Base-by-base conservation (phyloP, 2,797 vertebrate genomes). In the Heliangelus exortis region DNA sequence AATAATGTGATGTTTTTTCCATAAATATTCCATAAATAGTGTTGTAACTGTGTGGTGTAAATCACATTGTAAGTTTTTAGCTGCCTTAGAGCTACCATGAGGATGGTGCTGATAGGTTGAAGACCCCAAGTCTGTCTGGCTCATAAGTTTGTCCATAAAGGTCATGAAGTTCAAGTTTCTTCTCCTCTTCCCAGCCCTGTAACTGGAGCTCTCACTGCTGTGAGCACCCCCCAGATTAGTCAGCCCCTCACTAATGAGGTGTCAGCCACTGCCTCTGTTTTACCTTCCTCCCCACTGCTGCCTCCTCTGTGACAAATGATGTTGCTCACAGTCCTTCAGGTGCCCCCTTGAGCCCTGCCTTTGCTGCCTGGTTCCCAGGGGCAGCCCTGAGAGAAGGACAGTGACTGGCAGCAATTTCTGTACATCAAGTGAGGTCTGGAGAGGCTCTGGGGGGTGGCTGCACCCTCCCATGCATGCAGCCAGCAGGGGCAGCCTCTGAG, bases 121-220 rank as follows among this genome's bases (percentile, higher is more conserved):
- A 68, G n/a, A 36, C 21, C 62, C 62, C n/a, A 28, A 8, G 36
- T 48, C 2, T 2, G 13, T 48, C 43, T n/a, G 31, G 9, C 36
- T 69, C 20, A 12, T 25, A 21, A 20, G 4, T 11, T 50, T n/a
- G 15, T 9, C 31, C 43, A 18, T 28, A 7, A 47, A 69, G 33
- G 54, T 67, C 45, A 36, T 23, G 6, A 45, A 43, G 53, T 84
- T 95, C 78, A 87, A 25, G 84, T 77, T 96, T 93, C 71, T 93
- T 55, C 23, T 75, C 0, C 16, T 65, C 26, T 65, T 55, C 45
- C 33, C 28, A 8, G 41, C 53, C 53, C 7, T 36, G 43, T 34
- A n/a, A 15, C 9, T 36, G 47, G 55, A 26, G 82, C 63, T 55
- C 67, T 63, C 58, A 23, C 63, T 1, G 1, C 51, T 65, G 41